phyloP scores from a whole-genome alignment of 2,113 vertebrate genomes.

The Hystrix cristata region DNA sequence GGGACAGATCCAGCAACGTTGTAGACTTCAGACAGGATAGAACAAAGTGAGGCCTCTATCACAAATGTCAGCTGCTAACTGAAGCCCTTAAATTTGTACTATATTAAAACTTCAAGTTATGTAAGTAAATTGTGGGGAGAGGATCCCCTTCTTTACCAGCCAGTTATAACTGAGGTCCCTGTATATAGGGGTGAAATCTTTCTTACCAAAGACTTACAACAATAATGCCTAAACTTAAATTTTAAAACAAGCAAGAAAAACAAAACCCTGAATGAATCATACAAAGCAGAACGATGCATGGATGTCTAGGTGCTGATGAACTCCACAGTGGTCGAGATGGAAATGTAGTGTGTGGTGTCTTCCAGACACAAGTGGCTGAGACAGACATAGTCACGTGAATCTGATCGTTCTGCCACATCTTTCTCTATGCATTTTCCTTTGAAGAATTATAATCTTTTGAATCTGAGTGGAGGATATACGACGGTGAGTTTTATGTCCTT shows the following conservation, averaged over 20 bases:
- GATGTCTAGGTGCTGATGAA: neutral
- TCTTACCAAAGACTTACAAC: neutral
- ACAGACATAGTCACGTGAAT: neutral
- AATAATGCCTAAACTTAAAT: neutral
- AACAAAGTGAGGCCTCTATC: neutral
- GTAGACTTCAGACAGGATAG: neutral
- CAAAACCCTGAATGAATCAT: neutral
- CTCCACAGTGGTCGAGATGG: neutral
- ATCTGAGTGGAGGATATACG: neutral
- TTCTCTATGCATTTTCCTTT: neutral
- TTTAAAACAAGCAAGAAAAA: neutral
- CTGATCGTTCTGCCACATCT: neutral
- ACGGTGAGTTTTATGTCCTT: neutral
- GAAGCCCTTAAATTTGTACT: neutral
- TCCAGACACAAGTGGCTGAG: neutral
- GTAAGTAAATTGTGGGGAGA: neutral
- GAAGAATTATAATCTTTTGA: slow-evolving; percentile 17
- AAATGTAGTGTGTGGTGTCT: neutral
- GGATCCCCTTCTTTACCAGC: neutral
- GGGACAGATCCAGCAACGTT: neutral
- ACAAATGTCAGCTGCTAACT: neutral
- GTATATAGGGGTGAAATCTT: neutral
- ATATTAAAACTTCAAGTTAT: neutral
- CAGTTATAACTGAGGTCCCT: neutral
- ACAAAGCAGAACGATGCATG: neutral